Percentiles rank a stretch among this genome's conserved stretches.
phyloP scores from a whole-genome alignment of 1,140 invertebrate genomes.

The Phenacoccus solenopsis region DNA sequence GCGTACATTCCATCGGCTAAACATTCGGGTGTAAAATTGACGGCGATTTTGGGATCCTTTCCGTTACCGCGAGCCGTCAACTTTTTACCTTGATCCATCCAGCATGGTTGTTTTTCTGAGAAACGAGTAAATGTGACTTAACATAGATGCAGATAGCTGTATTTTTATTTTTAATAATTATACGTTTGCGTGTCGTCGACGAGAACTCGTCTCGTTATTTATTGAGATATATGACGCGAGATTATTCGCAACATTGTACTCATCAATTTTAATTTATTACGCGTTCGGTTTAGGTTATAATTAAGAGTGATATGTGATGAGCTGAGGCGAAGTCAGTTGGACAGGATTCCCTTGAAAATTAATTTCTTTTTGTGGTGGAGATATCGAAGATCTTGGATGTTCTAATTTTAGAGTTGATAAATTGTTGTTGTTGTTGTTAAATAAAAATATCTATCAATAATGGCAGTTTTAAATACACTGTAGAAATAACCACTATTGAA shows the following conservation, averaged over 20 bases:
- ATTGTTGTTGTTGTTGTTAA: too few relatives aligned
- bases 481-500: too few relatives aligned
- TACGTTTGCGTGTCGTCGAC: neutral
- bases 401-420: neutral
- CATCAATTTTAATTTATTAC: neutral
- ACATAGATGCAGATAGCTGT: neutral
- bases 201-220: neutral
- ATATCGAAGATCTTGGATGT: too few relatives aligned
- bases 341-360: neutral
- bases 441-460: too few relatives aligned
- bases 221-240: too few relatives aligned
- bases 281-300: neutral
- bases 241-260: too few relatives aligned
- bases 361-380: too few relatives aligned
- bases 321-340: neutral
- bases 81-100: slow-evolving; percentile 32
- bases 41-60: slow-evolving; percentile 13
- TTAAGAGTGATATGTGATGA: neutral
- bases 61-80: neutral
- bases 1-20: slow-evolving; percentile 67
- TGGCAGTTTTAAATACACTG: too few relatives aligned
- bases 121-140: too few relatives aligned
- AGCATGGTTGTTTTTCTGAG: slow-evolving; percentile 39
- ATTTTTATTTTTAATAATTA: neutral
- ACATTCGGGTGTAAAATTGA: slow-evolving; percentile 44